These are phyloP conservation scores for Mya arenaria DNA, from an alignment of 1,140 invertebrate genomes.

Conservation along the genomic window DNA sequence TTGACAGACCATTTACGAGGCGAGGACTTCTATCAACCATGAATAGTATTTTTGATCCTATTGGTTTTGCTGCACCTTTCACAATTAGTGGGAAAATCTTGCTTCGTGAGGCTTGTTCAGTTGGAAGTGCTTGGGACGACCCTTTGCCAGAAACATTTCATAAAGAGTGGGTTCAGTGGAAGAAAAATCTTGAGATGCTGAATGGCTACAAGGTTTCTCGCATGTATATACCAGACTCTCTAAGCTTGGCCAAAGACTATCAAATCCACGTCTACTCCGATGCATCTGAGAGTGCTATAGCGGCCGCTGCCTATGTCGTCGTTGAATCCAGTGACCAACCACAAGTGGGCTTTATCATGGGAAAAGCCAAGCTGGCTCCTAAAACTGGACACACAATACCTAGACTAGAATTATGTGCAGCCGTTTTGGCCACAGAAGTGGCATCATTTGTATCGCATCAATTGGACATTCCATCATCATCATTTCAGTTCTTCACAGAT, in stretches of 20 bases:
- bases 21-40: neutral
- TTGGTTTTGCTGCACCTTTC: neutral
- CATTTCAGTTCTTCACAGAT: neutral
- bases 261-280: neutral
- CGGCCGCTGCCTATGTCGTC: neutral
- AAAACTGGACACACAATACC: neutral
- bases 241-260: neutral
- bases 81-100: neutral
- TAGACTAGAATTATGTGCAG: slow-evolving; percentile 11
- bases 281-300: neutral
- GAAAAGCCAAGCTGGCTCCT: neutral
- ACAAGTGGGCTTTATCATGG: neutral
- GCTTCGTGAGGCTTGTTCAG: neutral
- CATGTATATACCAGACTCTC: neutral
- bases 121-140: neutral
- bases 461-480: neutral
- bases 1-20: slow-evolving; percentile 1
- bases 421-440: neutral
- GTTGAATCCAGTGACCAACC: neutral
- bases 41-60: slow-evolving; percentile 14
- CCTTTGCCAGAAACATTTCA: neutral
- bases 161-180: neutral
- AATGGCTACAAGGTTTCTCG: neutral
- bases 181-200: neutral
- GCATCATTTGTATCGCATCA: neutral